Base-by-base conservation (phyloP, 2,888 invertebrate species). In the Drosophila falleni region DNA sequence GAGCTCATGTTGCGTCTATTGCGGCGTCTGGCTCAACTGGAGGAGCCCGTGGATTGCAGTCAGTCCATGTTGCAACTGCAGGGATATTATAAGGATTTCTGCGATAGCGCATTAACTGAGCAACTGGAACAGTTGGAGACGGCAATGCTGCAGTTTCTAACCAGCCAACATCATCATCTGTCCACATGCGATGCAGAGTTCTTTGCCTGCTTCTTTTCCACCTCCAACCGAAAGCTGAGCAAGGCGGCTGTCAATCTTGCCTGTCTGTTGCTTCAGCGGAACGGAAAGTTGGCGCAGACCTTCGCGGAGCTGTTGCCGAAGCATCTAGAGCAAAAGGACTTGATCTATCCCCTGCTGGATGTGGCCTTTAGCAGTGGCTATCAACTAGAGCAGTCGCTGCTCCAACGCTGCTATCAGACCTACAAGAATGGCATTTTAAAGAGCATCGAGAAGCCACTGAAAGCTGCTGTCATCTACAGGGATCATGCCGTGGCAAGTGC, bases 391-490 rank as follows among this genome's bases (percentile, higher is more conserved):
- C 92, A 93, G 39, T 91, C 93, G 26, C 92, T 95, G 29, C 89
- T 96, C 4, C 85, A 89, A 23, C 93, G 91, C 54, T 92, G 96
- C 59, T 95, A 94, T 83, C 92, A 94, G 47, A 93, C 94, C 81
- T 95, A 95, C 75, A 94, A 95, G 90, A 92, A 93, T 0, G 95
- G 95, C 71, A 94, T 97, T 37, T 90, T 93, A 54, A 95, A 95
- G 90, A 93, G 94, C 69, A 91, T 96, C 44, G 95, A 95, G 81
- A 96, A 95, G 86, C 96, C 96, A 0, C 95, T 95, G 71, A 96
- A 96, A 92, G 95, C 94, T 4, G 95, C 95, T 0, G 94, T 94
- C 76, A 94, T 95, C 55, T 95, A 95, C 75, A 92, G 94, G 46
- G 94, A 94, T 61, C 94, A 95, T 89, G 93, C 94, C 64, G 90